These are phyloP conservation scores for Drosophila varians DNA, from an alignment of 1,140 invertebrate species.

Conservation along the genomic window DNA sequence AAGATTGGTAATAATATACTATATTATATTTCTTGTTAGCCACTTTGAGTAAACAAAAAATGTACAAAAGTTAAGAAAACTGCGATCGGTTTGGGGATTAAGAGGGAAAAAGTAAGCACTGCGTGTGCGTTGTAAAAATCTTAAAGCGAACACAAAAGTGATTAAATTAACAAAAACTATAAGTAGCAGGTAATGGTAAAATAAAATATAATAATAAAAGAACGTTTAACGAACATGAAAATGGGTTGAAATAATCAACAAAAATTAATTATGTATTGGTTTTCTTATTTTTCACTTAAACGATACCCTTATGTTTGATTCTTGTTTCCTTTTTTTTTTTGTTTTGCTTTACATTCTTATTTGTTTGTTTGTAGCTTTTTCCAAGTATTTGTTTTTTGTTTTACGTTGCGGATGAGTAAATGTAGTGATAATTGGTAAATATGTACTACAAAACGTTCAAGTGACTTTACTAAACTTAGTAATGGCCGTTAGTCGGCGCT, in stretches of 20 bases:
- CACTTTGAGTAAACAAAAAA: constrained; percentile 60
- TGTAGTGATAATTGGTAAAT: constrained; percentile 61
- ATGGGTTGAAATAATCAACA: constrained; percentile 22
- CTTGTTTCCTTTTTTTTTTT: constrained; percentile 28
- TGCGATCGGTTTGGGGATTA: not conserved
- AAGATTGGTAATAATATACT: constrained; percentile 50
- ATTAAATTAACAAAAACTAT: constrained; percentile 79
- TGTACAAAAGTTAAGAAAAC: constrained; percentile 55
- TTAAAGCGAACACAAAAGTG: constrained; percentile 68
- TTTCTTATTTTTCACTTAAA: constrained; percentile 20
- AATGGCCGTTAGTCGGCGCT: constrained; percentile 43
- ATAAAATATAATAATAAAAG: constrained; percentile 36
- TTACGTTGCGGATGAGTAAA: constrained; percentile 36
- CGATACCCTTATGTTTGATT: constrained; percentile 8
- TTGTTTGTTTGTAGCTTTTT: constrained; percentile 5
- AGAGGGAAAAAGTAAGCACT: constrained; percentile 6
- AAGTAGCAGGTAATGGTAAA: constrained; percentile 65
- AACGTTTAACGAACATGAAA: constrained; percentile 57
- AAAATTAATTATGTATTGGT: constrained; percentile 29
- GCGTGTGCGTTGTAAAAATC: constrained; percentile 63
- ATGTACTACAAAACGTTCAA: constrained; percentile 76
- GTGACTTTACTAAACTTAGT: constrained; percentile 73
- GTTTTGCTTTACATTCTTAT: constrained; percentile 12
- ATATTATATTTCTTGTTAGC: constrained; percentile 45
- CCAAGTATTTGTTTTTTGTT: constrained; percentile 19